These are phyloP conservation scores for Battus philenor DNA, from an alignment of 1,140 invertebrate species.

Conservation along the genomic window DNA sequence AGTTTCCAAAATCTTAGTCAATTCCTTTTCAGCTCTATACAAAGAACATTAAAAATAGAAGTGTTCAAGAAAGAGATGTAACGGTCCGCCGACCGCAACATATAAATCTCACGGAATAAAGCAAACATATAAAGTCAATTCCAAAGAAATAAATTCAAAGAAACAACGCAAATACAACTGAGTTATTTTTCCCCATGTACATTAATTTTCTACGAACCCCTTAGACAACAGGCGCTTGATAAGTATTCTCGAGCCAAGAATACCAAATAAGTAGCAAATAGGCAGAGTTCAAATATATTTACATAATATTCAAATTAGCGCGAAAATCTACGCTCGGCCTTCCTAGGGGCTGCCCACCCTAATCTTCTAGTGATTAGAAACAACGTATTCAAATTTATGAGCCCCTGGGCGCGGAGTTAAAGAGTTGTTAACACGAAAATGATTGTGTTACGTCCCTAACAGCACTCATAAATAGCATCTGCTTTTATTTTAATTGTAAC, in stretches of 20 bases:
- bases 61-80: neutral
- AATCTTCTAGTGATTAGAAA: constrained; percentile 53
- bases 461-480: constrained; percentile 3
- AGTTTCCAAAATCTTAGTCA: too few relatives aligned
- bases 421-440: constrained; percentile 68
- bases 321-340: constrained; percentile 35
- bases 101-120: constrained; percentile 8
- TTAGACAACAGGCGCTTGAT: constrained; percentile 21
- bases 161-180: neutral
- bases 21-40: too few relatives aligned
- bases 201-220: constrained; percentile 14
- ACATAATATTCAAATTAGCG: constrained; percentile 63
- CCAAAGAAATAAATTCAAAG: constrained; percentile 4
- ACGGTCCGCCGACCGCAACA: too few relatives aligned
- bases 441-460: constrained; percentile 40
- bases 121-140: constrained; percentile 4
- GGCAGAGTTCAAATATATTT: constrained; percentile 32
- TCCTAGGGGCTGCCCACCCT: constrained; percentile 21
- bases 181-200: constrained; percentile 10
- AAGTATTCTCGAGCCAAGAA: constrained; percentile 33
- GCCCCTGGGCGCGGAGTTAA: constrained; percentile 35
- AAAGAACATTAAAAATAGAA: too few relatives aligned
- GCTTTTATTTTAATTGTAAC: neutral
- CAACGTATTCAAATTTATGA: constrained; percentile 59
- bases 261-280: constrained; percentile 34